These are phyloP conservation scores for Epirrita christyi DNA, from an alignment of 2,888 invertebrate species.

Conservation along the genomic window DNA sequence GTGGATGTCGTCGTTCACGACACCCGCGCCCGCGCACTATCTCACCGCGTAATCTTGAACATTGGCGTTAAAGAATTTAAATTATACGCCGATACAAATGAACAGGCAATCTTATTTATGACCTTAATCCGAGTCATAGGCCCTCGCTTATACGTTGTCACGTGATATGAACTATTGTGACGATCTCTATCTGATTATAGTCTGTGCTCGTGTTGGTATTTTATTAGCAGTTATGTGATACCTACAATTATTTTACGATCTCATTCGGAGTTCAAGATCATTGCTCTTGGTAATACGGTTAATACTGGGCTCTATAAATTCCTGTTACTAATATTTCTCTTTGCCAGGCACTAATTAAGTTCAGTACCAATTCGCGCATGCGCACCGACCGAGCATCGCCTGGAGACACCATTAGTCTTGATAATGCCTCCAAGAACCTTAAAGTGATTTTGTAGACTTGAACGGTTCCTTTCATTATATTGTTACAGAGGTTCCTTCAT, in stretches of 20 bases:
- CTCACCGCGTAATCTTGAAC: slow-evolving; percentile 81
- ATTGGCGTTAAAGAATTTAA: slow-evolving; percentile 86
- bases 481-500: not conserved
- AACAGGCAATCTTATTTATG: slow-evolving; percentile 82
- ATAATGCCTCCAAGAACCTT: slow-evolving; percentile 39
- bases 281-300: slow-evolving; percentile 50
- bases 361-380: slow-evolving; percentile 73
- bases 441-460: slow-evolving; percentile 27
- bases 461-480: slow-evolving; percentile 7
- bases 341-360: slow-evolving; percentile 74
- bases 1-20: slow-evolving; percentile 71
- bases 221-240: slow-evolving; percentile 27
- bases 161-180: slow-evolving; percentile 67
- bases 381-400: slow-evolving; percentile 70
- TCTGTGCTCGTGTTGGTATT: slow-evolving; percentile 23
- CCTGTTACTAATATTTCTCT: slow-evolving; percentile 76
- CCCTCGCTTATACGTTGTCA: slow-evolving; percentile 77
- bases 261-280: slow-evolving; percentile 41
- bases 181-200: slow-evolving; percentile 46
- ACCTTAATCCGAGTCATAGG: slow-evolving; percentile 82
- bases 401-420: slow-evolving; percentile 75
- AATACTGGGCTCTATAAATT: slow-evolving; percentile 58
- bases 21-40: slow-evolving; percentile 82
- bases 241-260: slow-evolving; percentile 35
- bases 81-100: slow-evolving; percentile 84